Evolutionary conservation across 2,797 vertebrate species (phyloP).

Genomic region (Melanotaenia trifasciata): DNA sequence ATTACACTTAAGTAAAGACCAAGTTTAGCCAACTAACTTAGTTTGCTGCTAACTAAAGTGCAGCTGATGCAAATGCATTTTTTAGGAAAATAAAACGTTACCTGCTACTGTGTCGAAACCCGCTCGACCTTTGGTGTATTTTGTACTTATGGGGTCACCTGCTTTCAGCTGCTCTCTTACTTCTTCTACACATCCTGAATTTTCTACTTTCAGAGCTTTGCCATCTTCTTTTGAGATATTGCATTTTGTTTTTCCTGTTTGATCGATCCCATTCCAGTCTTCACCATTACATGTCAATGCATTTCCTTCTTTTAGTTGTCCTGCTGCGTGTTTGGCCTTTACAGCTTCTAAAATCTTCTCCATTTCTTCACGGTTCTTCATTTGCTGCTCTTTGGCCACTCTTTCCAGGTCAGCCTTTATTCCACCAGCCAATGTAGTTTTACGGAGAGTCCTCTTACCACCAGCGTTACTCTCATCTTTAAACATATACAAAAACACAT

Average conservation of each 20-base stretch:
- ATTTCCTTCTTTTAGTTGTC: conserved; percentile 24
- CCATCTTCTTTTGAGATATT: conserved; percentile 14
- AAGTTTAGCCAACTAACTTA: too few relatives aligned
- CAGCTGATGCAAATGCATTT: conserved; percentile 20
- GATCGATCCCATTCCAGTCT: conserved; percentile 3
- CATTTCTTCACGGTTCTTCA: conserved; percentile 67
- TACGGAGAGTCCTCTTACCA: conserved; percentile 57
- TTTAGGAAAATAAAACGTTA: conserved; percentile 42
- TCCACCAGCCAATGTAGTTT: conserved; percentile 60
- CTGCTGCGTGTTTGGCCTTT: conserved; percentile 38
- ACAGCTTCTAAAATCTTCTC: conserved; percentile 51
- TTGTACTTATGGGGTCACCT: conserved; percentile 20
- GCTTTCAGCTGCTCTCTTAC: background rate
- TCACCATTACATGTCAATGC: background rate
- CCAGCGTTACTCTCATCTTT: conserved; percentile 57
- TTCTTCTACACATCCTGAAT: background rate
- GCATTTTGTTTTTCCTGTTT: conserved; percentile 11
- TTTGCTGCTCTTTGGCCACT: conserved; percentile 72
- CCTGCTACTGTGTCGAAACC: conserved; percentile 59
- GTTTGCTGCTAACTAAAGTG: conserved; percentile 11
- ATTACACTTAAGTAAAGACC: too few relatives aligned
- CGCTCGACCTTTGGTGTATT: conserved; percentile 9
- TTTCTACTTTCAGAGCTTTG: background rate
- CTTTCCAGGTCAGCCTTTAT: conserved; percentile 61
- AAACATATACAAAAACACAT: conserved; percentile 24